Conservation (phyloP, 2,113 vertebrate species). For the mouse (Mus musculus) region DNA sequence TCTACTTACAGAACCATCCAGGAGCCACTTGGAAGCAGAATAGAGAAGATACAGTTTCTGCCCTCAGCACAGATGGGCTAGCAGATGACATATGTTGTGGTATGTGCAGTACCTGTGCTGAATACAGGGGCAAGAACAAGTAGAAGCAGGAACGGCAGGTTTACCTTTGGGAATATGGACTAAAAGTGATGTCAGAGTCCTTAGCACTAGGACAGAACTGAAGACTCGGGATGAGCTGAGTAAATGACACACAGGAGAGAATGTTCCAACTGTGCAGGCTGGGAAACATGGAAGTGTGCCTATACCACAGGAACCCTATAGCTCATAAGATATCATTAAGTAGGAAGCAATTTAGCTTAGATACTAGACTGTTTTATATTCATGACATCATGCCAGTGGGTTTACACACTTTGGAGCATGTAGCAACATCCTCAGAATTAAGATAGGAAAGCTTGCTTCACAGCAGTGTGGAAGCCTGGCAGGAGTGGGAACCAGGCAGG, state of each 20-base stretch:
- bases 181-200: neutral
- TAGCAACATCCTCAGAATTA: neutral
- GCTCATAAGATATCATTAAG: neutral
- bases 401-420: neutral
- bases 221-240: neutral
- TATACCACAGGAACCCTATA: neutral
- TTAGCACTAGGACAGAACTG: neutral
- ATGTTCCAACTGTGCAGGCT: neutral
- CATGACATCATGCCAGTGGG: neutral
- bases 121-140: neutral
- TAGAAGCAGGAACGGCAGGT: neutral
- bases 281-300: neutral
- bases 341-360: neutral
- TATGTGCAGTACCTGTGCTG: too few species aligned
- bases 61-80: neutral
- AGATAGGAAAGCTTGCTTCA: neutral
- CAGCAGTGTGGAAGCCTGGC: neutral
- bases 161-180: neutral
- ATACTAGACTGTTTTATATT: neutral
- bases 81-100: neutral
- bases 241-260: too few species aligned
- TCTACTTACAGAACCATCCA: neutral
- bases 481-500: neutral
- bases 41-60: neutral
- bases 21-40: neutral